Base-by-base conservation (phyloP, 2,888 invertebrate species). In the Drosophila kokeensis region DNA sequence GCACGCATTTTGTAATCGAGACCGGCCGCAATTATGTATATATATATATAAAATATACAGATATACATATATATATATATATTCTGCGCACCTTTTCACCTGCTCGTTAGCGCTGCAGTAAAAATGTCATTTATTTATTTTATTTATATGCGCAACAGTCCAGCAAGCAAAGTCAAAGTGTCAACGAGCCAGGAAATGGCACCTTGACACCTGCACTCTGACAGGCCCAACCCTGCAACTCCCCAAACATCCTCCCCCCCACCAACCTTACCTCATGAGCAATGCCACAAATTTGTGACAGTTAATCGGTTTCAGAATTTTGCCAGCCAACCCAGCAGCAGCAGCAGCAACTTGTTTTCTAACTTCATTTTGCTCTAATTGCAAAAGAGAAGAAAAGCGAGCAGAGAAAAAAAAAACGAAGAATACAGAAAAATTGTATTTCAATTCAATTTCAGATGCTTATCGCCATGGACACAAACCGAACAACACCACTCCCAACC, bases 361-460 rank as follows among this genome's bases (percentile, higher is more conserved):
- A 73, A 83, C 65, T 75, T 86, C 55, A 68, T 80, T 83, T 81
- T 86, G 64, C 61, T 77, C 72, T 87, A 87, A 83, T 87, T 88
- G 82, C 55, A 49, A 15, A n/a, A 34, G 29, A 48, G 18, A 13
- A 29, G 42, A 36, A 18, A 13, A 15, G 15, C 40, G 34, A n/a
- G 15, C 40, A 40, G 30, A 57, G 4, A n/a, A 6, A n/a, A 36
- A 36, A 29, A 13, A 36, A 42, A 30, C 11, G n/a, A 36, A 52
- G 15, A 59, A 32, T 32, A 53, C 8, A 50, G 18, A 68, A 69
- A 83, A 85, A 81, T 76, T 82, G 70, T 80, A 87, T 85, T 89
- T 76, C 82, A 84, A 89, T 89, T 87, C 74, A 73, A 89, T 89
- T 89, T 76, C 62, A 74, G 89, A 80, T 82, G 70, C 69, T 75